Percentiles rank a stretch among this genome's conserved stretches.
Conservation (phyloP, 2,888 invertebrate species). For the Pseudococcus jackbeardsleyi region DNA sequence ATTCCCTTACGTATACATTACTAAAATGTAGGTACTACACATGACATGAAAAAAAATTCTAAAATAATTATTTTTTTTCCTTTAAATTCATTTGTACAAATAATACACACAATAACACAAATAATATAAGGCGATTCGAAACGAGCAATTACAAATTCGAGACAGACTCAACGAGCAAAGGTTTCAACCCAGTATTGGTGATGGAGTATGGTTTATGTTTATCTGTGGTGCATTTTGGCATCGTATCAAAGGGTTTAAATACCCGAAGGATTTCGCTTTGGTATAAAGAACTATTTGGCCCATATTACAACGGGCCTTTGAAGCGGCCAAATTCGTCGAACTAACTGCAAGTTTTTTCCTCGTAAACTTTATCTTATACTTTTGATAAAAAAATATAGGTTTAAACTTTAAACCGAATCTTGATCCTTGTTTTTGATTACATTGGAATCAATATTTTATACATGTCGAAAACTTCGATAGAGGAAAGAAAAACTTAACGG, state of each 20-base stretch:
- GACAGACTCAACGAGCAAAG: not conserved
- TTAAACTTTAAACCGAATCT: not conserved
- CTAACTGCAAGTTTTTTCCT: not conserved
- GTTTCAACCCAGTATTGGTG: not conserved
- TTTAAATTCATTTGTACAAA: constrained; percentile 29
- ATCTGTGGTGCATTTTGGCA: not conserved
- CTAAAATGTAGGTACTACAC: constrained; percentile 20
- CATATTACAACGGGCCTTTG: not conserved
- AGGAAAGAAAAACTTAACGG: not conserved
- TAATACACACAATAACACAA: constrained; percentile 35
- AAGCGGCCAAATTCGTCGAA: not conserved
- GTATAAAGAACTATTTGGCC: constrained; percentile 23
- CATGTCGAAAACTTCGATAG: not conserved
- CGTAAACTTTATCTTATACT: not conserved
- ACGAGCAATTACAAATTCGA: constrained; percentile 9
- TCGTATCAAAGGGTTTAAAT: constrained; percentile 4
- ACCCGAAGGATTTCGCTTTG: not conserved
- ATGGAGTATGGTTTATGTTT: not conserved
- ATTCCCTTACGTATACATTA: constrained; percentile 28
- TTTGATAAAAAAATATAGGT: not conserved
- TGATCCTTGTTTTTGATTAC: not conserved
- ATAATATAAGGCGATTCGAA: not conserved
- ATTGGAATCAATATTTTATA: not conserved
- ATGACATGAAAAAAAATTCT: constrained; percentile 32
- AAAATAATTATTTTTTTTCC: not conserved